phyloP scores from a whole-genome alignment of 2,888 invertebrate species.

The Lasiommata megera region DNA sequence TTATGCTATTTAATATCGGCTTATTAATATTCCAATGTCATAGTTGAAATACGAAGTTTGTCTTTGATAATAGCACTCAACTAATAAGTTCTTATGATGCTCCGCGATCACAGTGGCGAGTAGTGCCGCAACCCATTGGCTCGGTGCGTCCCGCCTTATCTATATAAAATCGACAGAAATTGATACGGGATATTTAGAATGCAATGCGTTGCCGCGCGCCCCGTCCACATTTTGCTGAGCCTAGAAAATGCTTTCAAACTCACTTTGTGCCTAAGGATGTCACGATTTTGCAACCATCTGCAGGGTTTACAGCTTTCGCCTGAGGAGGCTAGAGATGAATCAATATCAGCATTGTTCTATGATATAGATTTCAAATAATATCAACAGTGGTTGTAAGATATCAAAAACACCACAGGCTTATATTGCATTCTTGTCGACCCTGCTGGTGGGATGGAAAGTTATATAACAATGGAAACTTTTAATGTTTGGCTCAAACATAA shows the following conservation, averaged over 20 bases:
- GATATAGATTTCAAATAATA: background rate
- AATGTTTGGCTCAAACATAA: slow-evolving; percentile 43
- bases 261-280: slow-evolving; percentile 9
- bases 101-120: background rate
- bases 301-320: background rate
- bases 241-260: slow-evolving; percentile 1
- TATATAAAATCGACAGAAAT: background rate
- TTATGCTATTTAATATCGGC: slow-evolving; percentile 14
- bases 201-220: background rate
- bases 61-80: slow-evolving; percentile 65
- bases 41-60: slow-evolving; percentile 34
- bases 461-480: slow-evolving; percentile 12
- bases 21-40: slow-evolving; percentile 24
- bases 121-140: background rate
- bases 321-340: background rate
- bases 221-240: background rate
- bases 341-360: background rate
- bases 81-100: slow-evolving; percentile 30
- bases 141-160: background rate
- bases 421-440: background rate
- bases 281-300: slow-evolving; percentile 6
- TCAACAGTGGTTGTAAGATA: no score
- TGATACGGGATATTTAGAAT: background rate
- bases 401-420: no score
- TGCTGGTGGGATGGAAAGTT: slow-evolving; percentile 1